phyloP scores from a whole-genome alignment of 1,140 invertebrate genomes.

The Charaxes varanes region DNA sequence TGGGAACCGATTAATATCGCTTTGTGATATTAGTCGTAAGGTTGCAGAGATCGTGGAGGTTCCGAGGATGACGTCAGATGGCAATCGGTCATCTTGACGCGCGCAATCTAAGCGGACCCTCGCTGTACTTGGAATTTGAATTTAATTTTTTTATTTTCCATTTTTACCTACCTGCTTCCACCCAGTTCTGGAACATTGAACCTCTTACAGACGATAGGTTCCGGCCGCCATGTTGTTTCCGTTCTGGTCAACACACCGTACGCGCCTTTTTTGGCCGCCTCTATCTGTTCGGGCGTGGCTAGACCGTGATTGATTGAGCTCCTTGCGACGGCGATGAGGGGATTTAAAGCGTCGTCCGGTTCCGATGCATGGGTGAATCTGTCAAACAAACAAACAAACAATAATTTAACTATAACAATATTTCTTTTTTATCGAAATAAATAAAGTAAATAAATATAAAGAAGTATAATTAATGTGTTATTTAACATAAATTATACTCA shows the following conservation, averaged over 20 bases:
- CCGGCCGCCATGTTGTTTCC: slow-evolving; percentile 88
- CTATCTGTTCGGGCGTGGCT: slow-evolving; percentile 72
- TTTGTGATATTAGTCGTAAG: no score
- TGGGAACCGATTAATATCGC: no score
- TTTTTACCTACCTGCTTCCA: slow-evolving; percentile 58
- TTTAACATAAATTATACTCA: no score
- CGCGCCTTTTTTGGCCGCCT: slow-evolving; percentile 86
- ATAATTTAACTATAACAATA: neutral
- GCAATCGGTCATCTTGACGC: no score
- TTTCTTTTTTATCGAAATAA: neutral
- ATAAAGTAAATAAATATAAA: neutral
- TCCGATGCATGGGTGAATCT: slow-evolving; percentile 66
- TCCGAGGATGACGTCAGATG: no score
- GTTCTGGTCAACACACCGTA: slow-evolving; percentile 87
- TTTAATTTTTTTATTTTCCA: neutral
- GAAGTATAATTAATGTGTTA: no score
- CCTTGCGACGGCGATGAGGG: slow-evolving; percentile 43
- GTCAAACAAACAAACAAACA: slow-evolving; percentile 26
- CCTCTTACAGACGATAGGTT: slow-evolving; percentile 89
- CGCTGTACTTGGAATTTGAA: no score
- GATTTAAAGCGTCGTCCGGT: slow-evolving; percentile 49
- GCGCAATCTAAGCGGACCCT: no score
- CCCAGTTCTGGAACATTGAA: slow-evolving; percentile 96
- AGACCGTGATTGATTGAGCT: slow-evolving; percentile 46
- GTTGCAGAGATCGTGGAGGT: no score